Base-by-base conservation (phyloP, 2,113 vertebrate species). In the Cryptoleucopteryx plumbea region DNA sequence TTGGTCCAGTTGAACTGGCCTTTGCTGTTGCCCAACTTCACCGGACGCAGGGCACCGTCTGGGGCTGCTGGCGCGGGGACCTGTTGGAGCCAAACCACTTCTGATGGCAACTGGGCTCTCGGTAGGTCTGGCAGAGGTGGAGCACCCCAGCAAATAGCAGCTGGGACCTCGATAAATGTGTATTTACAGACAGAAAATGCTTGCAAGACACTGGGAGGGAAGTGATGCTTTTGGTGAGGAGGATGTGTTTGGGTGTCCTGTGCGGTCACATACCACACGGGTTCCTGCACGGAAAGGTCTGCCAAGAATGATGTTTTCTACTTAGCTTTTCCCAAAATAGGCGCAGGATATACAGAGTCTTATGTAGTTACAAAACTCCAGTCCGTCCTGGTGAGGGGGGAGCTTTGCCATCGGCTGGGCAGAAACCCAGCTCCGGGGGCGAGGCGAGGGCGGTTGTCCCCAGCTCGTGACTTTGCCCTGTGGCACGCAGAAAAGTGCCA, bases 291-390 rank as follows among this genome's bases (percentile, higher is more conserved):
- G 8, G 58, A 26, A 29, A 58, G 56, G 1, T 14, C 50, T 25
- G 14, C 38, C 3, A 8, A 40, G 55, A 52, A 19, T 2, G 34
- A 34, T 1, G 1, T 17, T 66, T 67, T 65, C 11, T 48, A 3
- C 36, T 17, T 5, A 6, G 5, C 8, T 36, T 58, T 67, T 31
- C 65, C 45, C 27, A 14, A 11, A 16, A 10, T 5, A 40, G 27
- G 22, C 1, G 4, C 17, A 21, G 17, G 17, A 15, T 21, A 11
- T 68, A 29, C 53, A 12, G 19, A 0, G 5, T 10, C 5, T 3
- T 48, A 25, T 6, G 67, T 2, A 6, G 23, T 11, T 18, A 2
- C 0, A 12, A 56, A 55, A 18, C 21, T 31, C 32, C 66, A 66
- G 32, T 55, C 19, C 3, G 0, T 15, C 3, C 10, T 2, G 16